Conservation (phyloP, 2,797 vertebrate species). For the Megaceryle alcyon region DNA sequence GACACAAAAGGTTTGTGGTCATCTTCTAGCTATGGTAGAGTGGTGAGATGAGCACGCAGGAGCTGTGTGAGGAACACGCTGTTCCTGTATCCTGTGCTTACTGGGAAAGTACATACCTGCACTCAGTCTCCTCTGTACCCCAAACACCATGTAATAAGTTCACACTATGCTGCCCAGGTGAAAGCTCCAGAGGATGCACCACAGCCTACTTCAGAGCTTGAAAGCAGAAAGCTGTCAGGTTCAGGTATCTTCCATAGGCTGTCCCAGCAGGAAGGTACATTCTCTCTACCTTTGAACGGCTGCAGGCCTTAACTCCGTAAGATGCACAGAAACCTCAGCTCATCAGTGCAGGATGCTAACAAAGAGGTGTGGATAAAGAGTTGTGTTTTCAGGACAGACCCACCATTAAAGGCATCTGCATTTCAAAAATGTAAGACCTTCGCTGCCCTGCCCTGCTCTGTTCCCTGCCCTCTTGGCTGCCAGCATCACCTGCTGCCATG, state of each 20-base stretch:
- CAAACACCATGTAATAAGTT: background rate
- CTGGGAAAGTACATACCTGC: background rate
- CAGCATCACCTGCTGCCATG: background rate
- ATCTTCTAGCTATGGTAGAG: background rate
- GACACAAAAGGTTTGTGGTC: background rate
- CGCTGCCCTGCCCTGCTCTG: background rate
- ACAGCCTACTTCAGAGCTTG: background rate
- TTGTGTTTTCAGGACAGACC: background rate
- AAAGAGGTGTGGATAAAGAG: background rate
- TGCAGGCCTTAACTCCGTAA: background rate
- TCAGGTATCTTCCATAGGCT: background rate
- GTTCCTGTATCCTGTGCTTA: rapidly evolving
- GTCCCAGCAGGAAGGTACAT: background rate
- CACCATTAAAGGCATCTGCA: too few relatives aligned
- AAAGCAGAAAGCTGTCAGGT: background rate
- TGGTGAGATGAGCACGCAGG: background rate
- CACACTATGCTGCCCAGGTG: background rate
- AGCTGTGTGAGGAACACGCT: background rate
- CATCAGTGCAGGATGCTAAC: background rate
- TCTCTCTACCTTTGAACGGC: background rate
- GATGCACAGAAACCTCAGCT: background rate
- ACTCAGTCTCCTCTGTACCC: background rate
- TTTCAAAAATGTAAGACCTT: background rate
- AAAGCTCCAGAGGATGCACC: background rate
- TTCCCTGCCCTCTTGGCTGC: background rate